Evolutionary conservation across 1,140 invertebrate genomes (phyloP), one percentile per base, ranked within the genome.

Genomic region (Brachionus plicatilis): DNA sequence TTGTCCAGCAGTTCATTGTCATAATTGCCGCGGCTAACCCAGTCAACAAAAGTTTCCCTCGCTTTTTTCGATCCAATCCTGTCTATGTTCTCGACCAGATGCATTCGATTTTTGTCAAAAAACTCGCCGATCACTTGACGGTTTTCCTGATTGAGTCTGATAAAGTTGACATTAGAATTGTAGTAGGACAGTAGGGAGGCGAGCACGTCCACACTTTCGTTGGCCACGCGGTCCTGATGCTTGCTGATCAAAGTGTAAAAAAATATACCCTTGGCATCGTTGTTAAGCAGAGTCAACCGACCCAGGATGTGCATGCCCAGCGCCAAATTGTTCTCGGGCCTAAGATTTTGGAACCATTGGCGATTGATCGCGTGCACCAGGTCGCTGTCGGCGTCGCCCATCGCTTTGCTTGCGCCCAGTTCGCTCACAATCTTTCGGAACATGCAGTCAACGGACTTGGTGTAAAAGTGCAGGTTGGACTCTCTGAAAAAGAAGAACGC

Each of bases 401-500:
- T 3, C 7, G 6, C 56, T 50, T 60, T 33, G 4, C 3, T 29
- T 41, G n/a, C 8, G 20, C 20, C 56, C 20, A 60, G 11, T 7
- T 24, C 41, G 33, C 8, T 60, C 20, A 56, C 20, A 1, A 56
- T 37, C 37, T 82, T 82, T 4, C 79, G 79, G 29, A 65, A 82
- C 24, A 82, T 82, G 9, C 24, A 24, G 41, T 82, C 79, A 27
- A 43, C 14, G 1, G 79, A 82, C 17, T 65, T 82, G 3, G 50
- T 24, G 17, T 37, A 65, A 65, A 82, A 82, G 11, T 82, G 50
- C 8, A 65, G 11, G 41, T 82, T 82, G 4, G 79, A 82, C n/a
- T 82, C 53, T 29, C 79, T n/a, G 17, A 65, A 82, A 2, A 65
- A 14, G 37, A 41, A 65, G 24, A 82, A 82, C 1, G 53, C 79